Base-by-base conservation (phyloP, 2,888 invertebrate species). In the Lepidocyrtinus sp. region DNA sequence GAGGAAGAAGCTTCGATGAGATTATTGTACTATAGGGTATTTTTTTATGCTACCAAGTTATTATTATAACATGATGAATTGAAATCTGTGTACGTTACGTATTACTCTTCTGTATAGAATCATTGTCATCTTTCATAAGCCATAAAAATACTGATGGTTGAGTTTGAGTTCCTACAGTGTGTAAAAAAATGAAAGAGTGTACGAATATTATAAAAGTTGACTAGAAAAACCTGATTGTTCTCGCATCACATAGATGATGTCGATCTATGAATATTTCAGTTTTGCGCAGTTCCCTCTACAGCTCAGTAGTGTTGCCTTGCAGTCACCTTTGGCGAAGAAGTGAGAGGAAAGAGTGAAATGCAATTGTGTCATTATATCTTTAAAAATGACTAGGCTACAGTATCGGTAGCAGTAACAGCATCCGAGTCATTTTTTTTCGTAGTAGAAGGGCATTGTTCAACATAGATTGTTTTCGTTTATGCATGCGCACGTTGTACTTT, bases 181-280 rank as follows among this genome's bases (percentile, higher is more conserved):
- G n/a, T n/a, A n/a, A n/a, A n/a, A n/a, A n/a, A n/a, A n/a, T n/a
- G n/a, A n/a, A n/a, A n/a, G n/a, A n/a, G n/a, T n/a, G n/a, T n/a
- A n/a, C n/a, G n/a, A 36, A 36, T 12, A 36, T 36, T 36, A 36
- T 12, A 36, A 36, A 36, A 36, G 36, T 36, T 36, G 36, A 72
- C 72, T 72, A 62, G 72, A 72, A 63, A 72, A 72, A 72, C 72
- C 63, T 72, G 72, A 72, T 72, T 72, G 72, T 72, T 63, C 63
- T 62, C 24, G n/a, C n/a, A n/a, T n/a, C 46, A 21, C 62, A 24
- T 7, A 7, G 36, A 36, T 36, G 36, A 12, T 36, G 36, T 36
- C 12, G 36, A 36, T 36, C 36, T 36, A 36, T 36, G 36, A 36
- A 36, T 36, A 36, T 36, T 36, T 36, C 5, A 36, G 36, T 12